Evolutionary conservation across 2,113 vertebrate species (phyloP).

Genomic region (Leucosticte australis): DNA sequence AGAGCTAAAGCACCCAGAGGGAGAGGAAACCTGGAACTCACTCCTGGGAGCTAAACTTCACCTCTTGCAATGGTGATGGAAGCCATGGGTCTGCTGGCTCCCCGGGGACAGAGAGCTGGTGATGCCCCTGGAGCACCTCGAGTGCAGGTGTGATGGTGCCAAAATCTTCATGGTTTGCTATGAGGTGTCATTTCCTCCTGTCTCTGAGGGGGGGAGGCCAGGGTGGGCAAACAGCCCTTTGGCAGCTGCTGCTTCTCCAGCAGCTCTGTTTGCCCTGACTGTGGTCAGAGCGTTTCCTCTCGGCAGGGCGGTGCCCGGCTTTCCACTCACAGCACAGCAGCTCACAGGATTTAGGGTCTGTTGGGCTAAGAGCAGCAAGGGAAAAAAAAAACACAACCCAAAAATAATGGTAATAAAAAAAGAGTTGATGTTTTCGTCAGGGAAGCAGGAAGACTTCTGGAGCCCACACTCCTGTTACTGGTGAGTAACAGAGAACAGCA

Average conservation of each 20-base stretch:
- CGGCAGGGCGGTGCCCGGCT: neutral
- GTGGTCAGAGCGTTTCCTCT: constrained; percentile 32
- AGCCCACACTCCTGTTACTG: neutral
- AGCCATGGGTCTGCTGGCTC: neutral
- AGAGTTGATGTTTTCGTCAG: neutral
- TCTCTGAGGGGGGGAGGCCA: neutral
- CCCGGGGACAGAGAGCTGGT: neutral
- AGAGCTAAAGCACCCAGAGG: neutral
- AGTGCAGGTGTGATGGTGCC: neutral
- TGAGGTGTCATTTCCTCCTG: neutral
- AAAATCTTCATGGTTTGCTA: neutral
- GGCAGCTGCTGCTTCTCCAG: neutral
- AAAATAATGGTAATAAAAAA: neutral
- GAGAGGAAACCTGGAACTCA: neutral
- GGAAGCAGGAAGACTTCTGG: neutral
- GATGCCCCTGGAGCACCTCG: neutral
- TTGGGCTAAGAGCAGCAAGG: neutral
- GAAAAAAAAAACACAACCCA: neutral
- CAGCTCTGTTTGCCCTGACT: neutral
- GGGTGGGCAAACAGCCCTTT: neutral
- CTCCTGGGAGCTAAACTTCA: neutral
- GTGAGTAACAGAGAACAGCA: neutral
- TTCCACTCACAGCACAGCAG: neutral
- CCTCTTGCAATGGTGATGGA: neutral
- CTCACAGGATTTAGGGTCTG: neutral